These are phyloP conservation scores for Furcifer pardalis DNA, from an alignment of 2,797 vertebrate species.

Conservation along the genomic window DNA sequence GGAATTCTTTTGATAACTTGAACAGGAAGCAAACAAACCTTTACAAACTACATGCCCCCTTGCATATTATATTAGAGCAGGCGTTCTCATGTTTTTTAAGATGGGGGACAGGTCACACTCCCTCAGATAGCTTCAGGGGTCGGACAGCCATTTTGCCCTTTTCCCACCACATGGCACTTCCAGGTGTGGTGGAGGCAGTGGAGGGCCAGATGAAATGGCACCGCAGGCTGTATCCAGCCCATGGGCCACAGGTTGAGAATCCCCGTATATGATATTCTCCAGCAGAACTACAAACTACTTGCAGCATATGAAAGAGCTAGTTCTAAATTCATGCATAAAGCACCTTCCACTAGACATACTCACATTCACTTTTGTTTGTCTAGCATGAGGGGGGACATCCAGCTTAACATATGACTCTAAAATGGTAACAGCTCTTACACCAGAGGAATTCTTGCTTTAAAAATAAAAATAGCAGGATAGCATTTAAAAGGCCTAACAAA, in stretches of 20 bases:
- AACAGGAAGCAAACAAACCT: not conserved
- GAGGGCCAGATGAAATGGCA: too few species aligned
- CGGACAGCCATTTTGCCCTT: too few species aligned
- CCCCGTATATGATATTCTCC: not conserved
- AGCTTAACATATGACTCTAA: not conserved
- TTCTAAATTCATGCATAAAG: not conserved
- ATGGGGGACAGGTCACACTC: too few species aligned
- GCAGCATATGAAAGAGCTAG: not conserved
- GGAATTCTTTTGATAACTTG: conserved; percentile 29
- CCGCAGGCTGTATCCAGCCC: too few species aligned
- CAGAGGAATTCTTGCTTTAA: not conserved
- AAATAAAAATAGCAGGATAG: not conserved
- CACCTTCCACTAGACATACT: not conserved
- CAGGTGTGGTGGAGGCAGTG: too few species aligned
- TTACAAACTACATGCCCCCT: not conserved
- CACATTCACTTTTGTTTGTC: not conserved
- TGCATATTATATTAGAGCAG: too few species aligned
- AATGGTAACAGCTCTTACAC: not conserved
- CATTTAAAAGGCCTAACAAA: conserved; percentile 6
- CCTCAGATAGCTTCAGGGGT: too few species aligned
- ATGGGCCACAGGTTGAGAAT: too few species aligned
- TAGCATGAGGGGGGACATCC: not conserved
- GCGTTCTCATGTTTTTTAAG: too few species aligned
- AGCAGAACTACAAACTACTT: not conserved
- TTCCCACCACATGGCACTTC: too few species aligned